phyloP scores from a whole-genome alignment of 1,140 invertebrate species.

The Antheraea mylitta region DNA sequence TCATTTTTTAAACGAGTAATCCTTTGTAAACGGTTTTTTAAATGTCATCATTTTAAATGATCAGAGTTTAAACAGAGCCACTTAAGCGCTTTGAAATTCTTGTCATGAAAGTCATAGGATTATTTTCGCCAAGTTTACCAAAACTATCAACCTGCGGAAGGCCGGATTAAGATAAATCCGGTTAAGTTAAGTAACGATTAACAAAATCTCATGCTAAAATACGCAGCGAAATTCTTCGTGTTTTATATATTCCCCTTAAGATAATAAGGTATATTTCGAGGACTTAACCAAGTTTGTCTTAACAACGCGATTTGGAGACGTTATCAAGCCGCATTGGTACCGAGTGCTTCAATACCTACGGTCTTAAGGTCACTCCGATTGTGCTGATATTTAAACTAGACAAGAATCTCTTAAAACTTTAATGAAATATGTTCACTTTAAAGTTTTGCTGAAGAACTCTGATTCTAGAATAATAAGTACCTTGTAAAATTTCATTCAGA shows the following conservation, averaged over 20 bases:
- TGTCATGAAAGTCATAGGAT: background rate
- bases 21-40: too few relatives aligned
- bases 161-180: slow-evolving; percentile 1
- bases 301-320: slow-evolving; percentile 19
- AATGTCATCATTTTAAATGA: background rate
- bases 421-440: slow-evolving; percentile 37
- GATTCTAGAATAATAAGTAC: background rate
- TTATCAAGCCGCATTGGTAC: slow-evolving; percentile 19
- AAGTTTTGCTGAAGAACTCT: background rate
- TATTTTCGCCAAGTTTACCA: slow-evolving; percentile 7
- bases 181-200: slow-evolving; percentile 16
- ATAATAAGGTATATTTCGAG: slow-evolving; percentile 27
- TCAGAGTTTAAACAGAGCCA: background rate
- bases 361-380: slow-evolving; percentile 27
- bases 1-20: too few relatives aligned
- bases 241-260: slow-evolving; percentile 18
- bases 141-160: slow-evolving; percentile 4
- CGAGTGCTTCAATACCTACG: slow-evolving; percentile 13
- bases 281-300: slow-evolving; percentile 26
- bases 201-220: slow-evolving; percentile 19
- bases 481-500: slow-evolving; percentile 3
- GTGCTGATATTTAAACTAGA: slow-evolving; percentile 25
- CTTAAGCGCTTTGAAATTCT: background rate
- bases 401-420: slow-evolving; percentile 29
- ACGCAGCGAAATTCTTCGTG: slow-evolving; percentile 5